Evolutionary conservation across 1,140 invertebrate genomes (phyloP).

Genomic region (Drosophila orena): DNA sequence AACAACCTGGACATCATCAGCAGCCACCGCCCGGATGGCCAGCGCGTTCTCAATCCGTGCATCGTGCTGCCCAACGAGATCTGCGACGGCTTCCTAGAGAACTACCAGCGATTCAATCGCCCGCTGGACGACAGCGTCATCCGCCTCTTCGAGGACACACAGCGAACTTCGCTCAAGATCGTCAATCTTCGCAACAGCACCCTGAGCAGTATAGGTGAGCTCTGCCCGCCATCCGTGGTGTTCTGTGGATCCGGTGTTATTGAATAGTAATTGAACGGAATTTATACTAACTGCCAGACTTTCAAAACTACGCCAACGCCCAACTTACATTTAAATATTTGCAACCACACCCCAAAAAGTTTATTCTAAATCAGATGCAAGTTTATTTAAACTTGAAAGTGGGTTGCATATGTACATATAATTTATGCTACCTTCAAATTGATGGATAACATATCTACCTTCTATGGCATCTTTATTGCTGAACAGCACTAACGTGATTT

Average conservation of each 20-base stretch:
- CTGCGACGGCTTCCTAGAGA: slow-evolving; percentile 88
- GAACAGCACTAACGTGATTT: too few species aligned
- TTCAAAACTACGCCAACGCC: neutral
- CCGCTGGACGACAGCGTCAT: slow-evolving; percentile 89
- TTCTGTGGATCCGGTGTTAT: neutral
- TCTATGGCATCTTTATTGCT: too few species aligned
- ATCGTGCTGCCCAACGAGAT: slow-evolving; percentile 83
- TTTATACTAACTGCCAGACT: neutral
- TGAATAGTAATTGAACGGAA: neutral
- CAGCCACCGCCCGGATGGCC: slow-evolving; percentile 30
- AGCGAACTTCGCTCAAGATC: slow-evolving; percentile 88
- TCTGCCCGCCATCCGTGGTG: neutral
- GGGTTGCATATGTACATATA: too few species aligned
- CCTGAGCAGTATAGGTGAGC: slow-evolving; percentile 86
- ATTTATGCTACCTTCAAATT: neutral
- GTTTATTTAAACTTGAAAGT: neutral
- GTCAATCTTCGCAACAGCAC: slow-evolving; percentile 90
- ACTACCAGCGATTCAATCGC: slow-evolving; percentile 87
- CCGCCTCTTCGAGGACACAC: slow-evolving; percentile 89
- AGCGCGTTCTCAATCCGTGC: slow-evolving; percentile 57
- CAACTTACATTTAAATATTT: neutral
- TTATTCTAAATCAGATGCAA: neutral
- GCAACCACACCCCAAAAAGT: neutral
- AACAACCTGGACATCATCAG: slow-evolving; percentile 88
- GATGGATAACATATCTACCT: neutral